Conservation (phyloP, 2,888 invertebrate genomes). For the Tiphia femorata region DNA sequence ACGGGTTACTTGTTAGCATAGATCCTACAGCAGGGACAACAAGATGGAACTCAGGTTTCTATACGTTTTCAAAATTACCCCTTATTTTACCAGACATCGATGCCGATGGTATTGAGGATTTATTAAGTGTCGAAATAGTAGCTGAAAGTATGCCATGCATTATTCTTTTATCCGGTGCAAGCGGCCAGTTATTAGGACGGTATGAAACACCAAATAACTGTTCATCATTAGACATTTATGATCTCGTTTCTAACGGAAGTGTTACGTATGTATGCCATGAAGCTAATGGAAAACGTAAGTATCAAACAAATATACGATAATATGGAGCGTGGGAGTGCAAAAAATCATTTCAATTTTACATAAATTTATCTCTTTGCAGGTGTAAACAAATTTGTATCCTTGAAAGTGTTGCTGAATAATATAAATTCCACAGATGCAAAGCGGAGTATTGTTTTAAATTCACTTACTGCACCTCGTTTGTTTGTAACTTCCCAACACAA, state of each 20-base stretch:
- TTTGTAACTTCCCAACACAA: constrained; percentile 24
- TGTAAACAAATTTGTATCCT: constrained; percentile 26
- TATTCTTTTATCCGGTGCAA: constrained; percentile 79
- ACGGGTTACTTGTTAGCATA: constrained; percentile 75
- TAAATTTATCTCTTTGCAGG: constrained; percentile 32
- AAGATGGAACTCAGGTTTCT: constrained; percentile 73
- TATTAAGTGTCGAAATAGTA: constrained; percentile 69
- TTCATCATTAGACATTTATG: constrained; percentile 46
- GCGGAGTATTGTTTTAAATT: constrained; percentile 11
- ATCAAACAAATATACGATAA: no score
- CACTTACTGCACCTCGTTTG: constrained; percentile 10
- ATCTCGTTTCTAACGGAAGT: constrained; percentile 45
- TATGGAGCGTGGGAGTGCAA: no score
- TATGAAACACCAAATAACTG: constrained; percentile 39
- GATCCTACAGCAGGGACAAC: constrained; percentile 74
- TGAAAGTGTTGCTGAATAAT: constrained; percentile 26
- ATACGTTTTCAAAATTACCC: constrained; percentile 77
- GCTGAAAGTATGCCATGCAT: constrained; percentile 66
- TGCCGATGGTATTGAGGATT: constrained; percentile 78
- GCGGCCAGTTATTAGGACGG: constrained; percentile 75
- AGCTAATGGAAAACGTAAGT: constrained; percentile 50
- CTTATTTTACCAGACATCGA: constrained; percentile 80
- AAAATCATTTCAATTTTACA: no score
- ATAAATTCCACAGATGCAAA: constrained; percentile 19
- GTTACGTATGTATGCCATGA: constrained; percentile 55